Conservation (phyloP, 2,113 vertebrate species). For the Erpornis zantholeuca region DNA sequence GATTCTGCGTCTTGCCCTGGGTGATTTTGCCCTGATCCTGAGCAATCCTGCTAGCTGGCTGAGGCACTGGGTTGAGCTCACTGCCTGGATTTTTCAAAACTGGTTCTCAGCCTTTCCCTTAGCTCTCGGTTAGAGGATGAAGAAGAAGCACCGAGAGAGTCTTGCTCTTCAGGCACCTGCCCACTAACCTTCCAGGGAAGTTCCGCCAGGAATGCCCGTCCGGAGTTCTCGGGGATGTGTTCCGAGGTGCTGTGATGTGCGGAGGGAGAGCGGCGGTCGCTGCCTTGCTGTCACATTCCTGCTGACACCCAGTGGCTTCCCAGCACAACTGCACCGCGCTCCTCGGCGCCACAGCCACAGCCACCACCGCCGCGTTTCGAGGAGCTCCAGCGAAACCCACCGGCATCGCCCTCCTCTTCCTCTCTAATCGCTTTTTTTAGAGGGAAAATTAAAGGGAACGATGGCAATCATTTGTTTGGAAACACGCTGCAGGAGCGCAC, state of each 20-base stretch:
- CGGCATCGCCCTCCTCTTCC: accelerated
- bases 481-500: accelerated
- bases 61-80: not conserved
- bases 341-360: no score
- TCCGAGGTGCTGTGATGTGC: accelerated
- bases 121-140: not conserved
- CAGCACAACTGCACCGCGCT: not conserved
- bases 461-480: not conserved
- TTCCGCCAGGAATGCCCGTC: not conserved
- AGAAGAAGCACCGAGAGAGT: not conserved
- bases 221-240: not conserved
- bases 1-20: accelerated
- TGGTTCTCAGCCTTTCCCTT: not conserved
- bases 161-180: not conserved
- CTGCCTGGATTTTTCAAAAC: not conserved
- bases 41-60: not conserved
- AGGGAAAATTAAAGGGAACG: not conserved
- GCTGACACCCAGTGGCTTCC: constrained; percentile 72
- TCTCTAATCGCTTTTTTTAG: not conserved
- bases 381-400: not conserved
- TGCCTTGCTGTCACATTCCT: constrained; percentile 15
- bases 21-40: not conserved
- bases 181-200: no score
- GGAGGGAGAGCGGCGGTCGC: not conserved
- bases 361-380: no score